A percentile compares a stretch with the other conserved stretches of the same genome.
phyloP scores from a whole-genome alignment of 2,797 vertebrate species.

The Chloroceryle amazona region DNA sequence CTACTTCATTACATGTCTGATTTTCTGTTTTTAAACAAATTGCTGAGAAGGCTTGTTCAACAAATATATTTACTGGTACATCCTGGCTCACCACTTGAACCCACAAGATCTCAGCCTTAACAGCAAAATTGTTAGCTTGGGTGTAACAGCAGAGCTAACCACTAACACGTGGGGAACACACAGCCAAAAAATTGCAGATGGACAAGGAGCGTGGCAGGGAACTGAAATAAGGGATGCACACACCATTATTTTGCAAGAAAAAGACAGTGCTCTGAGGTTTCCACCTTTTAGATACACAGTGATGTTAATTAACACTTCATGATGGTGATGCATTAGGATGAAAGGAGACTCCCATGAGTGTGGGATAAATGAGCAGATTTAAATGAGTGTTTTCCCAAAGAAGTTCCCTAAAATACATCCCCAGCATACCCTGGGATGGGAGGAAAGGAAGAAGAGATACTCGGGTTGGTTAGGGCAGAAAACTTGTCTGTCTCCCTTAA shows the following conservation, averaged over 20 bases:
- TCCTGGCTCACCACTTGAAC: neutral
- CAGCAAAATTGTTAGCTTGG: neutral
- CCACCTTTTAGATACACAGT: neutral
- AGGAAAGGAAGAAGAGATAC: neutral
- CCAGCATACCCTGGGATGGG: too few relatives aligned
- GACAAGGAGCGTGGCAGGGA: neutral
- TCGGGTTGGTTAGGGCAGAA: neutral
- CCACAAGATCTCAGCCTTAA: neutral
- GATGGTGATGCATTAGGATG: neutral
- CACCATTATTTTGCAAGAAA: neutral
- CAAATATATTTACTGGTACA: neutral
- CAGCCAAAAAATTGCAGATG: neutral
- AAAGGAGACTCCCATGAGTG: neutral
- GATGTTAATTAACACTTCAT: neutral
- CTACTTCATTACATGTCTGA: neutral
- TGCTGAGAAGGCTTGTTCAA: neutral
- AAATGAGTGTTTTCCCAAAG: neutral
- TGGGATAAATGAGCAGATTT: neutral
- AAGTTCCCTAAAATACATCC: neutral
- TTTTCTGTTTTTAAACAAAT: slow-evolving; percentile 24
- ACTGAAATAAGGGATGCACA: rapidly evolving
- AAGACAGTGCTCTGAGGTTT: neutral
- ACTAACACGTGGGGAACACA: neutral
- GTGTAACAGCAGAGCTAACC: slow-evolving; percentile 4
- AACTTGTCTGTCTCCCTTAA: neutral